Conservation (phyloP, 1,140 invertebrate genomes). For the Chymomyza costata region DNA sequence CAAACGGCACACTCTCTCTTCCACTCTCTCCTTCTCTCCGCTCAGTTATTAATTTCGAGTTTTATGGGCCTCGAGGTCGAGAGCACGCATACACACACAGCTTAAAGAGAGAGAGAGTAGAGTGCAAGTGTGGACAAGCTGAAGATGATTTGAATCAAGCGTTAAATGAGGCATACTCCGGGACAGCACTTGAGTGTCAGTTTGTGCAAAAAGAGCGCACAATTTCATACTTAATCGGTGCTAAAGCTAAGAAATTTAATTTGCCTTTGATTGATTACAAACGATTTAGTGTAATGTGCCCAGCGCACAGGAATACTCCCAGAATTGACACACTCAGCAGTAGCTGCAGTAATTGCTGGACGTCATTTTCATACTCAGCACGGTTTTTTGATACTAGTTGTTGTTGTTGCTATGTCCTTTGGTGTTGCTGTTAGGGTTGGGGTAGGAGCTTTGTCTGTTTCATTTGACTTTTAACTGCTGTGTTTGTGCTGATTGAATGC, state of each 20-base stretch:
- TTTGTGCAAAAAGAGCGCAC: slow-evolving; percentile 25
- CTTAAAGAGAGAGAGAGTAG: slow-evolving; percentile 12
- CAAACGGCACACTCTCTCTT: background rate
- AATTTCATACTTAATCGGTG: slow-evolving; percentile 57
- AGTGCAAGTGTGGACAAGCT: background rate
- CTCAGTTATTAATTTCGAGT: background rate
- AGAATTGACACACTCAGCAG: slow-evolving; percentile 26
- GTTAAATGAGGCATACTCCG: slow-evolving; percentile 37
- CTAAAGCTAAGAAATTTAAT: slow-evolving; percentile 64
- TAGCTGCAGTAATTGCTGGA: no score
- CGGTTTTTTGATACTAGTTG: background rate
- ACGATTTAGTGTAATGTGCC: slow-evolving; percentile 62
- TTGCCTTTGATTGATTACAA: slow-evolving; percentile 67
- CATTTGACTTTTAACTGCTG: slow-evolving; percentile 50
- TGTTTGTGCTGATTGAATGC: slow-evolving; percentile 51
- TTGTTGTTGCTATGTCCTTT: slow-evolving; percentile 1
- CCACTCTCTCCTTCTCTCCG: no score
- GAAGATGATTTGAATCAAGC: slow-evolving; percentile 35
- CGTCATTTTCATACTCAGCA: no score
- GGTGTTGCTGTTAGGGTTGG: slow-evolving; percentile 40
- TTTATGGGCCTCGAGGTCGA: background rate
- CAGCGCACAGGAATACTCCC: slow-evolving; percentile 22
- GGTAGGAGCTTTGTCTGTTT: slow-evolving; percentile 34
- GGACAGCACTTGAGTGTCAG: slow-evolving; percentile 28
- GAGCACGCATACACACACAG: no score